Conservation (phyloP, 2,888 invertebrate species). For the Vesta saturnalis region DNA sequence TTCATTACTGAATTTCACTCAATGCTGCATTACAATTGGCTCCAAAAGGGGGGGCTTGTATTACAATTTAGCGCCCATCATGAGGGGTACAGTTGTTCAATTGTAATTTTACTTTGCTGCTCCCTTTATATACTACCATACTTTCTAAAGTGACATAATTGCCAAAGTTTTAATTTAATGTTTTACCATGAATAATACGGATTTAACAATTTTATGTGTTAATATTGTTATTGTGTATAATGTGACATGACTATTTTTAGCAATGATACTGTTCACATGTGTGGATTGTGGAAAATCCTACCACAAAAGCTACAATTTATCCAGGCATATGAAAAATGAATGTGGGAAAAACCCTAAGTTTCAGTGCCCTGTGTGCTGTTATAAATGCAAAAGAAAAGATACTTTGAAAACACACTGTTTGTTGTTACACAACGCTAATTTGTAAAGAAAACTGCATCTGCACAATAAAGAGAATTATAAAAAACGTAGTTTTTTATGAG, state of each 20-base stretch:
- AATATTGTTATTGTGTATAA: not conserved
- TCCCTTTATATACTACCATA: too few relatives aligned
- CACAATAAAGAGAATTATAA: not conserved
- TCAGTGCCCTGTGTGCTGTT: slow-evolving; percentile 13
- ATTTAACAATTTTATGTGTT: not conserved
- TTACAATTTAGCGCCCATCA: too few relatives aligned
- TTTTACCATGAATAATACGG: too few relatives aligned
- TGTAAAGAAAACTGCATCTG: too few relatives aligned
- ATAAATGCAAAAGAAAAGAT: slow-evolving; percentile 17
- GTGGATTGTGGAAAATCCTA: slow-evolving; percentile 16
- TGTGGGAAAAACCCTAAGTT: slow-evolving; percentile 20
- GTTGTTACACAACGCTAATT: not conserved
- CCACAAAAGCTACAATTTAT: slow-evolving; percentile 15
- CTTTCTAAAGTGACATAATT: too few relatives aligned
- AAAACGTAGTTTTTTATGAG: not conserved
- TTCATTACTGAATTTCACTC: too few relatives aligned
- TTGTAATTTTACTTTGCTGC: too few relatives aligned
- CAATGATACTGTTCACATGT: too few relatives aligned
- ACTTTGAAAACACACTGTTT: slow-evolving; percentile 10
- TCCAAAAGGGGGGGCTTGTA: too few relatives aligned
- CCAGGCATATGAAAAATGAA: slow-evolving; percentile 21
- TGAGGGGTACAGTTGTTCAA: too few relatives aligned
- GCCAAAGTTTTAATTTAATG: too few relatives aligned
- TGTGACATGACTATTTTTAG: not conserved
- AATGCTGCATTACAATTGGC: too few relatives aligned